These are phyloP conservation scores for Takifugu rubripes DNA, from an alignment of 2,797 vertebrate species.

Conservation along the genomic window DNA sequence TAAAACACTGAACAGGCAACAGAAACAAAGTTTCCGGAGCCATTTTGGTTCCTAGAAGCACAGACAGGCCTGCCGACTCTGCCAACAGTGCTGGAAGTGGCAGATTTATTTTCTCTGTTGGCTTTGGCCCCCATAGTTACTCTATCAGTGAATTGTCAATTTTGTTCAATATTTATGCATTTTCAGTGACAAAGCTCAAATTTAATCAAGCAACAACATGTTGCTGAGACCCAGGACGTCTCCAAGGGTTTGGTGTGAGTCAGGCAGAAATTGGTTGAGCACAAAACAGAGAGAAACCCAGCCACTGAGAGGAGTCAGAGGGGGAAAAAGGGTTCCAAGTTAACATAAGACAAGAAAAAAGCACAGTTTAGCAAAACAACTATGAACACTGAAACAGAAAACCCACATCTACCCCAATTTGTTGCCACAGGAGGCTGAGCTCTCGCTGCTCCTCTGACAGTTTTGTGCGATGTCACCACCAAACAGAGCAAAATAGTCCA, in stretches of 20 bases:
- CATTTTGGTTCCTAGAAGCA: too few species aligned
- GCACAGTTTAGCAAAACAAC: background rate
- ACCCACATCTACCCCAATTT: conserved; percentile 28
- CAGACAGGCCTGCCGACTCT: too few species aligned
- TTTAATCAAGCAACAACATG: too few species aligned
- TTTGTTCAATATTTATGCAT: too few species aligned
- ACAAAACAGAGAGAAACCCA: conserved; percentile 5
- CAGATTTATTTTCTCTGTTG: too few species aligned
- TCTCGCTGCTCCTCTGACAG: conserved; percentile 35
- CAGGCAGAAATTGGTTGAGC: conserved; percentile 19
- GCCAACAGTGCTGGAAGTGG: too few species aligned
- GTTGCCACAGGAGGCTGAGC: conserved; percentile 28
- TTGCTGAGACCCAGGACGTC: background rate
- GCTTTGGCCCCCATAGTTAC: too few species aligned
- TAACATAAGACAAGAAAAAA: background rate
- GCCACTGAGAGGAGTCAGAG: background rate
- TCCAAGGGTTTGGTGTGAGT: conserved; percentile 1
- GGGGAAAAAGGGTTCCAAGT: background rate
- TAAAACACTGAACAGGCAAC: too few species aligned
- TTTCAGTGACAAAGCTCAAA: too few species aligned
- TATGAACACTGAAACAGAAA: conserved; percentile 26
- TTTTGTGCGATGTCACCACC: conserved; percentile 33
- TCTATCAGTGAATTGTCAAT: too few species aligned
- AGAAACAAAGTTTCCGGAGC: too few species aligned
- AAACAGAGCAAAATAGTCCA: conserved; percentile 51